A percentile compares a stretch with the other conserved stretches of the same genome.
phyloP scores from a whole-genome alignment of 2,888 invertebrate species.

The Pyralis farinalis region DNA sequence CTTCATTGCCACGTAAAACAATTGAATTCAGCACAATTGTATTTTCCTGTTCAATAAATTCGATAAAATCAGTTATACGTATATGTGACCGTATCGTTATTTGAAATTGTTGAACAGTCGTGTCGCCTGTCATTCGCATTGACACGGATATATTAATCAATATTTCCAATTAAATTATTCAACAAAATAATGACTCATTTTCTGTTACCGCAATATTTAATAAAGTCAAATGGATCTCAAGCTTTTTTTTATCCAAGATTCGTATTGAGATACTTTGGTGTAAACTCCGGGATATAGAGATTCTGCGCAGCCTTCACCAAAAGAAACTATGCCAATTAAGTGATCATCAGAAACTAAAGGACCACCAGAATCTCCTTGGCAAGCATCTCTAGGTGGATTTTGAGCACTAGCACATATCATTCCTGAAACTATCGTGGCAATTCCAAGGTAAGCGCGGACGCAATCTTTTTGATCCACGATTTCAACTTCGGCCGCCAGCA shows the following conservation, averaged over 20 bases:
- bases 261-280: slow-evolving; percentile 66
- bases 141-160: not conserved
- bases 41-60: not conserved
- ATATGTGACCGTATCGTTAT: not conserved
- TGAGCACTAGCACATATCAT: slow-evolving; percentile 66
- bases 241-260: slow-evolving; percentile 44
- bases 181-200: not conserved
- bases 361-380: slow-evolving; percentile 83
- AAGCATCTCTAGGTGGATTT: slow-evolving; percentile 61
- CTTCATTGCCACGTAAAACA: not conserved
- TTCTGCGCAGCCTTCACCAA: slow-evolving; percentile 80
- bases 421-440: slow-evolving; percentile 46
- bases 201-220: not conserved
- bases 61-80: not conserved
- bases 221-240: not conserved
- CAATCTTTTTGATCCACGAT: slow-evolving; percentile 59
- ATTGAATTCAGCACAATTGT: not conserved
- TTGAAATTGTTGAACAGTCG: not conserved
- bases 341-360: slow-evolving; percentile 68
- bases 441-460: slow-evolving; percentile 47
- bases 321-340: slow-evolving; percentile 79
- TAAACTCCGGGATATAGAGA: slow-evolving; percentile 78
- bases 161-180: not conserved
- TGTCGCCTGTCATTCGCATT: not conserved
- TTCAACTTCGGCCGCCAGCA: slow-evolving; percentile 57